These are phyloP conservation scores for Tetheella fluctuosa DNA, from an alignment of 2,888 invertebrate species.

Conservation along the genomic window DNA sequence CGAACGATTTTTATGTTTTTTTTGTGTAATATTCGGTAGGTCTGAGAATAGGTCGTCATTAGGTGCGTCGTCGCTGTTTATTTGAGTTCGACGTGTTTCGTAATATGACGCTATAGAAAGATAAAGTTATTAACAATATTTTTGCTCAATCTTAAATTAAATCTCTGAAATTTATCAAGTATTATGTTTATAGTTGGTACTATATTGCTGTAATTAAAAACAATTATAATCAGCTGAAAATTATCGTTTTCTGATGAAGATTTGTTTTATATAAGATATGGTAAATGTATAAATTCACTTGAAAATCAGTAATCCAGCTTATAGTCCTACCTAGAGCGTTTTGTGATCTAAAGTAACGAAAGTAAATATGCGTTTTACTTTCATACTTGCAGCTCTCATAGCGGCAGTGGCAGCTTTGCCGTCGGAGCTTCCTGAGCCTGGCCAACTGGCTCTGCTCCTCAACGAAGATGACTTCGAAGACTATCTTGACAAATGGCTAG, in stretches of 20 bases:
- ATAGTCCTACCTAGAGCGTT: conserved; percentile 11
- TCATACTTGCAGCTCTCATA: conserved; percentile 40
- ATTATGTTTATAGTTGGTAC: not conserved
- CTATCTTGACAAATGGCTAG: conserved; percentile 73
- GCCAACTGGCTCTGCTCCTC: conserved; percentile 61
- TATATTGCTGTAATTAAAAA: conserved; percentile 2
- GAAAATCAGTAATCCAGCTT: not conserved
- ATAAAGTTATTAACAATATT: not conserved
- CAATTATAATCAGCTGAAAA: conserved; percentile 4
- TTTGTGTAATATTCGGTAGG: too few species aligned
- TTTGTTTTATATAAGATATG: not conserved
- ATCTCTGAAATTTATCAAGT: not conserved
- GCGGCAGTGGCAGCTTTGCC: conserved; percentile 46
- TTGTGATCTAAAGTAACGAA: not conserved
- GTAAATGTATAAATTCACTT: conserved; percentile 5
- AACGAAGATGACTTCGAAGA: conserved; percentile 78
- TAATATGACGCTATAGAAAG: not conserved
- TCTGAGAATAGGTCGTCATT: too few species aligned
- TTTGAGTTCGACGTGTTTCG: not conserved
- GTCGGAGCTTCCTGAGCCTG: conserved; percentile 60
- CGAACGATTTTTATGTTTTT: too few species aligned
- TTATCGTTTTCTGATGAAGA: not conserved
- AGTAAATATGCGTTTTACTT: conserved; percentile 31
- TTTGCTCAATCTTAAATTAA: not conserved
- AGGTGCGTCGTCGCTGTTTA: too few species aligned